phyloP scores from a whole-genome alignment of 2,888 invertebrate genomes.

The Platycheirus albimanus region DNA sequence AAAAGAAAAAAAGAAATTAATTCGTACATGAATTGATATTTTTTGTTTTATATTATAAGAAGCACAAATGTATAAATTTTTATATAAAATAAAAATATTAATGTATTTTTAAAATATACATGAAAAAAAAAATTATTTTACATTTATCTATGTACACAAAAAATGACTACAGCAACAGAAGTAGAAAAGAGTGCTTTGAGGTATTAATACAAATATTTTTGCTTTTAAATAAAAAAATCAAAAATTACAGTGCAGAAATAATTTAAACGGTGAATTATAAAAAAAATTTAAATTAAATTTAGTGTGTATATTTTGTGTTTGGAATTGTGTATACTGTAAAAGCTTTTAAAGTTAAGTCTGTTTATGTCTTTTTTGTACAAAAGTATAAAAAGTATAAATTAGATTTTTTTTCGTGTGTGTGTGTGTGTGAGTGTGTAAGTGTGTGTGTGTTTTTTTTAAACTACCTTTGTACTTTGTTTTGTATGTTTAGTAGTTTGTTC shows the following conservation, averaged over 20 bases:
- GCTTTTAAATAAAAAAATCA: constrained; percentile 33
- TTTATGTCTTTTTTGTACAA: constrained; percentile 69
- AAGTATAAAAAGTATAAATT: constrained; percentile 30
- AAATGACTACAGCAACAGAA: constrained; percentile 50
- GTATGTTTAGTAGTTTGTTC: constrained; percentile 49
- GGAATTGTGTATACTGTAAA: constrained; percentile 59
- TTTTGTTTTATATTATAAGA: neutral
- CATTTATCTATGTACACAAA: constrained; percentile 32
- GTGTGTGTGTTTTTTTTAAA: constrained; percentile 75
- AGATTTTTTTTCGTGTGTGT: constrained; percentile 67
- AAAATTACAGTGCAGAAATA: constrained; percentile 50
- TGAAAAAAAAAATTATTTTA: neutral
- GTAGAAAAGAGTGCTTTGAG: constrained; percentile 41
- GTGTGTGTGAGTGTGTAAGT: constrained; percentile 75
- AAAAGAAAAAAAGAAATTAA: constrained; percentile 26
- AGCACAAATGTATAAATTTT: neutral
- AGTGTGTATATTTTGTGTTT: constrained; percentile 48
- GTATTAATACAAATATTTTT: constrained; percentile 24
- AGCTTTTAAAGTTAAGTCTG: constrained; percentile 57
- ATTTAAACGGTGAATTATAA: constrained; percentile 51
- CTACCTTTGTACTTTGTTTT: constrained; percentile 56
- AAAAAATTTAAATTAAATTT: constrained; percentile 29
- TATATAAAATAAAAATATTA: neutral
- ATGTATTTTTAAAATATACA: too few relatives aligned
- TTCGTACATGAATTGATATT: constrained; percentile 4